These are phyloP conservation scores for Hypocryptadius cinnamomeus DNA, from an alignment of 2,113 vertebrate species.

Conservation along the genomic window DNA sequence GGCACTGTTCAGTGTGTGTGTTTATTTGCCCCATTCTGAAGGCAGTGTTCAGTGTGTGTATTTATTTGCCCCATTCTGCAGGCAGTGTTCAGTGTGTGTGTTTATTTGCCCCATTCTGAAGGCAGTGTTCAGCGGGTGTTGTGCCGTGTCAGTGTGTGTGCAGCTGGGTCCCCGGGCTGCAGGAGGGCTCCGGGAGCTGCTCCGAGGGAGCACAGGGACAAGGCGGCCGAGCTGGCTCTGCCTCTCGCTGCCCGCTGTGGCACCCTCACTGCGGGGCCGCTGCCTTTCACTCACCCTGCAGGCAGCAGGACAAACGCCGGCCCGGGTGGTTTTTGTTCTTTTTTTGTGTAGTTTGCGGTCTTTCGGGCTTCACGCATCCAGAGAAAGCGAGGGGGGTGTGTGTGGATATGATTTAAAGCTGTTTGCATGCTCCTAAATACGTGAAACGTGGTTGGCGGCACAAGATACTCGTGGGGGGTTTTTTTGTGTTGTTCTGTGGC, in stretches of 20 bases:
- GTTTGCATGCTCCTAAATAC: neutral
- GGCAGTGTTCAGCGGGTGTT: neutral
- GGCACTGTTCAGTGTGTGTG: too few relatives aligned
- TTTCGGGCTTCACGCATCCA: neutral
- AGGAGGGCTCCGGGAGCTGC: neutral
- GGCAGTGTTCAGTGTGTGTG: too few relatives aligned
- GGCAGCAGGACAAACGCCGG: neutral
- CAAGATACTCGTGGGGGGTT: neutral
- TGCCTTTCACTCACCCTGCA: neutral
- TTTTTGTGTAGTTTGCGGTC: neutral
- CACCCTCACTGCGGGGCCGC: neutral
- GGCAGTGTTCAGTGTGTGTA: too few relatives aligned
- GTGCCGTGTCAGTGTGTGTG: neutral
- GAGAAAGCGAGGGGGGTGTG: neutral
- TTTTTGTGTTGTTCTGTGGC: neutral
- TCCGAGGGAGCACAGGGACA: neutral
- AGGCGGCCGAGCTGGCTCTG: accelerated
- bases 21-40: too few relatives aligned
- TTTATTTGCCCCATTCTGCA: too few relatives aligned
- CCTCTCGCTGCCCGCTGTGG: accelerated
- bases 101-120: neutral
- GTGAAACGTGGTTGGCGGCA: neutral
- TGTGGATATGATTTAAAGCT: neutral
- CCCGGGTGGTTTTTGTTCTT: neutral
- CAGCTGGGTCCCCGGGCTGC: neutral